Percentiles rank a stretch among this genome's conserved stretches.
Evolutionary conservation across 1,140 invertebrate species (phyloP).

Genomic region (Drosophila equinoxialis): DNA sequence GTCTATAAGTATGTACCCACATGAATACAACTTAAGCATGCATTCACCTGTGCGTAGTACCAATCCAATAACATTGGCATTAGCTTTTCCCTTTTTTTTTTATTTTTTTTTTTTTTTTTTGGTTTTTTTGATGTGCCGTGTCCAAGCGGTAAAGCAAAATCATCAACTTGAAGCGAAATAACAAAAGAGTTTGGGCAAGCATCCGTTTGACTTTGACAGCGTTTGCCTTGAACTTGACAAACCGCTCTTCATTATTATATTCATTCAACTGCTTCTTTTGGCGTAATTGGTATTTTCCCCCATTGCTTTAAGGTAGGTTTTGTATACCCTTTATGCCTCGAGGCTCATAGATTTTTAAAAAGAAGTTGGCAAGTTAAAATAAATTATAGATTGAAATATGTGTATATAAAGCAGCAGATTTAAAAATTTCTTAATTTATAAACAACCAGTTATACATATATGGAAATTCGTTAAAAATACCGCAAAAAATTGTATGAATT

Average conservation of each 20-base stretch:
- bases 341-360: not conserved
- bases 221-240: conserved; percentile 11
- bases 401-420: too few species aligned
- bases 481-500: too few species aligned
- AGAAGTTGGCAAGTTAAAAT: not conserved
- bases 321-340: not conserved
- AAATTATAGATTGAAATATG: not conserved
- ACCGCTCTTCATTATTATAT: conserved; percentile 13
- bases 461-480: too few species aligned
- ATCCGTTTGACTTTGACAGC: conserved; percentile 12
- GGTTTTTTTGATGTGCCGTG: not conserved
- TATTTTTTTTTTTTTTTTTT: not conserved
- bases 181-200: conserved; percentile 12
- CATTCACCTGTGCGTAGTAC: conserved; percentile 1
- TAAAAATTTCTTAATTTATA: too few species aligned
- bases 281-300: conserved; percentile 8
- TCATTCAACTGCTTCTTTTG: conserved; percentile 11
- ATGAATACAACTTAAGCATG: not conserved
- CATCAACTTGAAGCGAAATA: conserved; percentile 5
- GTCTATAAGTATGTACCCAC: not conserved
- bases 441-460: too few species aligned
- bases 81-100: not conserved
- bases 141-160: not conserved
- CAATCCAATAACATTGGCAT: not conserved
- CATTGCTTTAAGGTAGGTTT: not conserved